Evolutionary conservation across 2,113 vertebrate genomes (phyloP).

Genomic region (Dolichotis patagonum): DNA sequence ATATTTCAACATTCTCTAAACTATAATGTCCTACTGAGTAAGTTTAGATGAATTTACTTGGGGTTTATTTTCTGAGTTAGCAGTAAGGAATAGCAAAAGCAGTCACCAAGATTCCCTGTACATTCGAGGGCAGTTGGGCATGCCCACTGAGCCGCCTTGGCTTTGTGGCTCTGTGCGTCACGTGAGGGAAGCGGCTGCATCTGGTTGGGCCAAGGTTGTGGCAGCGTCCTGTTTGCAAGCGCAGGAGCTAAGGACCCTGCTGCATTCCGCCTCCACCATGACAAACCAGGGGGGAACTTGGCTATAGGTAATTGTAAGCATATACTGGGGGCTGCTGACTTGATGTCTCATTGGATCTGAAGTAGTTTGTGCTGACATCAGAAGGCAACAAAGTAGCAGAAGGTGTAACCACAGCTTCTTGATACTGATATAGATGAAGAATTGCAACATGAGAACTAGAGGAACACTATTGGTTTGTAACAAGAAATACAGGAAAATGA

Average conservation of each 20-base stretch:
- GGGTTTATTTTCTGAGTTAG: neutral
- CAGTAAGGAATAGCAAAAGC: neutral
- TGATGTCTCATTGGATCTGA: neutral
- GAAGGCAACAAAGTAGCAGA: neutral
- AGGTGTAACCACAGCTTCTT: neutral
- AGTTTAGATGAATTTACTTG: neutral
- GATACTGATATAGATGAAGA: neutral
- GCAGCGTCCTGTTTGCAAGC: neutral
- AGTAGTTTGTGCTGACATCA: too few species aligned
- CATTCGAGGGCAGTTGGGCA: neutral
- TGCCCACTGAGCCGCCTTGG: neutral
- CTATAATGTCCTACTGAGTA: neutral
- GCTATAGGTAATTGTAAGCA: rapidly evolving
- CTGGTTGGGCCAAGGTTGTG: neutral
- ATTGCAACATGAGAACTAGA: neutral
- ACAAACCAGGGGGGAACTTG: rapidly evolving
- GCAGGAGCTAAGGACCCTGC: neutral
- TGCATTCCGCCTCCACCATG: neutral
- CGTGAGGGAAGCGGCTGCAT: neutral
- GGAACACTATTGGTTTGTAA: neutral
- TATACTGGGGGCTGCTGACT: rapidly evolving
- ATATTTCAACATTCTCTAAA: neutral
- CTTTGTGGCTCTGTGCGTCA: too few species aligned
- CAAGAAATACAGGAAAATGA: neutral
- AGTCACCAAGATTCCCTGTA: neutral